Evolutionary conservation across 2,888 invertebrate genomes (phyloP), one percentile per base, ranked within the genome.

Genomic region (Sinotaia quadrata): DNA sequence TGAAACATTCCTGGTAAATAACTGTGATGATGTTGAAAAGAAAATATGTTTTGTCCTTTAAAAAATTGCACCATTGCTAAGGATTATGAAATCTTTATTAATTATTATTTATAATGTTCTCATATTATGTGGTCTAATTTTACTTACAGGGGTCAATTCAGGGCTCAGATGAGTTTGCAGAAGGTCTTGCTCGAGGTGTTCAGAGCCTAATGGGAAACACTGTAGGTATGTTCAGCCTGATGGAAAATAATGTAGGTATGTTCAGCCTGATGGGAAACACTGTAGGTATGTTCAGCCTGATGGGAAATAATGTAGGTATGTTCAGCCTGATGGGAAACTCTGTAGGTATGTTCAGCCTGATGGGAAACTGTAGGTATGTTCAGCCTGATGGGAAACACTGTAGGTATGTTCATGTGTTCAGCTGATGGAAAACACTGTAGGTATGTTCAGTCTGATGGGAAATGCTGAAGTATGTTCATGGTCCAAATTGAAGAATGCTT

Each of bases 91-190:
- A 52, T 29, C 27, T 56, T 10, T 56, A 56, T 56, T 56, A 31
- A 5, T 56, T 56, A 18, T 56, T n/a, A 29, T 52, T 52, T 24
- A 52, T 8, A 21, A 24, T 51, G 10, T 51, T 47, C 34, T 24
- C 58, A 37, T 18, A 10, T 24, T 56, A n/a, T n/a, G n/a, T n/a
- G n/a, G n/a, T n/a, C n/a, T n/a, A n/a, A n/a, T 36, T 59, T 10
- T 31, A 58, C 31, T 68, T 73, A 4, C 81, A 89, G 89, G 89
- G 89, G 37, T 84, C 87, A 4, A 83, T 89, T 34, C 87, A 89
- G 71, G 87, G 88, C 15, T 88, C 90, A 33, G 90, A 90, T 79
- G 89, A 90, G 77, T 90, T 89, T 82, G 88, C 89, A 36, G 89
- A 90, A 60, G 88, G 89, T 49, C 80, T 90, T 51, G 85, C 88